These are phyloP conservation scores for Boloria euphrosyne DNA, from an alignment of 2,888 invertebrate species.

Conservation along the genomic window DNA sequence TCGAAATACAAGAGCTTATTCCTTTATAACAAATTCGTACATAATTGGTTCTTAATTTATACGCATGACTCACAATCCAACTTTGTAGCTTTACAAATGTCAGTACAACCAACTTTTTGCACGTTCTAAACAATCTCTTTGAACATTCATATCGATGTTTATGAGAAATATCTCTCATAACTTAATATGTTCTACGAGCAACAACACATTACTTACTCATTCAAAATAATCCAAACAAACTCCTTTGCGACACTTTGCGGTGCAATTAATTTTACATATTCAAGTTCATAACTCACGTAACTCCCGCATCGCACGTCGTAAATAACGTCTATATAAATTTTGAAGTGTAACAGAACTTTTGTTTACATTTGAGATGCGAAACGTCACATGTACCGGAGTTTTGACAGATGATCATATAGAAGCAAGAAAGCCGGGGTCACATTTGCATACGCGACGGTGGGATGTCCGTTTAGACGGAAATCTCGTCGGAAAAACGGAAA, in stretches of 20 bases:
- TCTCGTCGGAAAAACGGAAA: slow-evolving; percentile 44
- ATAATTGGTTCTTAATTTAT: slow-evolving; percentile 22
- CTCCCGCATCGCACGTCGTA: slow-evolving; percentile 63
- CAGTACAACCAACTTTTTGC: slow-evolving; percentile 15
- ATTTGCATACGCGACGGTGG: slow-evolving; percentile 68
- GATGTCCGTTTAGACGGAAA: slow-evolving; percentile 44
- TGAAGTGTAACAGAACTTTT: slow-evolving; percentile 62
- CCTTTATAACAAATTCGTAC: neutral
- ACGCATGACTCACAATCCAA: slow-evolving; percentile 23
- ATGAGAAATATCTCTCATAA: slow-evolving; percentile 33
- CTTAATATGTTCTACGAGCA: slow-evolving; percentile 44
- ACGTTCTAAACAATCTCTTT: slow-evolving; percentile 31
- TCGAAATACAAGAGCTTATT: slow-evolving; percentile 3
- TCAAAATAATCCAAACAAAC: slow-evolving; percentile 72
- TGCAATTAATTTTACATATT: slow-evolving; percentile 73
- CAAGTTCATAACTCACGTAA: slow-evolving; percentile 75
- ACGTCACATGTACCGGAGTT: slow-evolving; percentile 79
- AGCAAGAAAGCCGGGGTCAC: slow-evolving; percentile 70
- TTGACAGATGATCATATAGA: slow-evolving; percentile 78
- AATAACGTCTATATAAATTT: slow-evolving; percentile 65
- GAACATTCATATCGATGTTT: slow-evolving; percentile 29
- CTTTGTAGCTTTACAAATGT: slow-evolving; percentile 15
- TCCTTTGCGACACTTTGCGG: slow-evolving; percentile 60
- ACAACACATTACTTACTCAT: slow-evolving; percentile 68
- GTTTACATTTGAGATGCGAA: slow-evolving; percentile 79